These are phyloP conservation scores for Tetragonula clypearis DNA, from an alignment of 1,140 invertebrate genomes.

Conservation along the genomic window DNA sequence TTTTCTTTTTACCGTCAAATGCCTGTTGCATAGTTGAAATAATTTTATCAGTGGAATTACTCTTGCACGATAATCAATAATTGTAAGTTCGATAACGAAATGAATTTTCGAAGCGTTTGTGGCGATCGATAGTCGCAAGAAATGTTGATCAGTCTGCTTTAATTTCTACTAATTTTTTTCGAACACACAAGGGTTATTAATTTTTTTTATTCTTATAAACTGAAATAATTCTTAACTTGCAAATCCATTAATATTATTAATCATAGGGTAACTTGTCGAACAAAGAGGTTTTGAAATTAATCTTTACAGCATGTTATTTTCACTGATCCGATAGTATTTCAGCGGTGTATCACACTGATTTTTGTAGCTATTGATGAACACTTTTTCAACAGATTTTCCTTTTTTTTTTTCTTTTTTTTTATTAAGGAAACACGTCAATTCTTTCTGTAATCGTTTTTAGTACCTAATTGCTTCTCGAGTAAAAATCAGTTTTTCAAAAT, in stretches of 20 bases:
- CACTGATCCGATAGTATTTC: not conserved
- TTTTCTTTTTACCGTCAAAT: not conserved
- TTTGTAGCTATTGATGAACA: not conserved
- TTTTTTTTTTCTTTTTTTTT: no score
- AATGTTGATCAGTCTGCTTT: no score
- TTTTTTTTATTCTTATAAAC: no score
- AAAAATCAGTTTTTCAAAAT: not conserved
- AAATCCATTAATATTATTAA: not conserved
- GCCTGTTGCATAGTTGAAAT: not conserved
- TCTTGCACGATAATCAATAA: no score
- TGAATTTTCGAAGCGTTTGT: no score
- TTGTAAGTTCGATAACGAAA: no score
- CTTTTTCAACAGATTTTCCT: not conserved
- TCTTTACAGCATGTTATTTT: not conserved
- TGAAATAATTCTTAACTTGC: not conserved
- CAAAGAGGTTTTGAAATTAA: not conserved
- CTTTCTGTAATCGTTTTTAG: not conserved
- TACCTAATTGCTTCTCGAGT: not conserved
- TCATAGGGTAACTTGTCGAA: not conserved
- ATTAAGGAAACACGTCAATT: not conserved
- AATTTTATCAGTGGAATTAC: not conserved
- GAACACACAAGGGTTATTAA: no score
- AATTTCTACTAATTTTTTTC: no score
- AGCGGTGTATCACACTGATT: not conserved
- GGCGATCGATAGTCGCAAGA: no score